Base-by-base conservation (phyloP, 2,888 invertebrate species). In the Anaspis maculata region DNA sequence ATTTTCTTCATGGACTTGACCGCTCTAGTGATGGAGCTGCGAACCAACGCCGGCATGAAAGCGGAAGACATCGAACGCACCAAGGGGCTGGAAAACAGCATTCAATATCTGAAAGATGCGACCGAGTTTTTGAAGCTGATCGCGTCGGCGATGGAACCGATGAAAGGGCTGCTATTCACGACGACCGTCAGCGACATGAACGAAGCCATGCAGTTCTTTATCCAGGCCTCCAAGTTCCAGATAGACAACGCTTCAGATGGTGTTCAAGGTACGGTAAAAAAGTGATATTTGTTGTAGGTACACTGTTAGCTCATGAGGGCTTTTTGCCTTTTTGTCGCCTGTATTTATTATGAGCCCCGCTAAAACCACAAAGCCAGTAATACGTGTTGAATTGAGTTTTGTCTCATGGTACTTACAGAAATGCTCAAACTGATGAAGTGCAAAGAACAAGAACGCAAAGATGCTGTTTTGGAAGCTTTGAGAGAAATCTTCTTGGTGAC, bases 171-270 rank as follows among this genome's bases (percentile, higher is more conserved):
- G 53, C 67, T 94, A 7, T 74, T 78, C 59, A 82, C 84, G 0
- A 76, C 77, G 44, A 76, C 76, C 40, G 73, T 80, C 3, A 75
- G 83, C 0, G 94, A 94, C 60, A 84, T 90, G 9, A 74, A 82
- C 32, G 95, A 94, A 61, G 85, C 94, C 0, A 83, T 95, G 14
- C 81, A 87, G 37, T 89, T 94, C 59, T 84, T 95, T 48, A 84
- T 86, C 0, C 76, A 82, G 0, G 85, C 86, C 1, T 80, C 77
- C 53, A 74, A 83, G 44, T 88, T 88, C 54, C 78, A 81, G 32
- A 76, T 89, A n/a, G 75, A 78, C 39, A 78, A 78, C 30, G 80
- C 83, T 2, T 73, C 78, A 46, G 54, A 66, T 19, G 89, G 87
- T 1, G 76, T 90, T 37, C 71, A 59, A 24, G 59, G 62, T 61